A percentile compares a stretch with the other conserved stretches of the same genome.
Conservation (phyloP, 2,888 invertebrate genomes). For the Coelogynopora nodosa region DNA sequence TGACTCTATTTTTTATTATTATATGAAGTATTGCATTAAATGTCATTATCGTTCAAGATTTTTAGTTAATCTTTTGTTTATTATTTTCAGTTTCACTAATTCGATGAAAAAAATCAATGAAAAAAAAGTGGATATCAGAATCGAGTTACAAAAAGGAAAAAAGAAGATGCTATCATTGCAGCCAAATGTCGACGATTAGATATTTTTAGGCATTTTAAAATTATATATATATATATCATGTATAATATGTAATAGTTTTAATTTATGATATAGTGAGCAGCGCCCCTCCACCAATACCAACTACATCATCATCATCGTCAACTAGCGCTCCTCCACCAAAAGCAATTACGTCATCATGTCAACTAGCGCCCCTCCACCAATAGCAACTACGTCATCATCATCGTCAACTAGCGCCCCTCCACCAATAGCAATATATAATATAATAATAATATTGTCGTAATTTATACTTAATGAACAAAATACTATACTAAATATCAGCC, state of each 20-base stretch:
- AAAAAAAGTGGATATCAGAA: background rate
- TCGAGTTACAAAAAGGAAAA: background rate
- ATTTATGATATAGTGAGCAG: background rate
- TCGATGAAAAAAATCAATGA: background rate
- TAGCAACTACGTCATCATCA: background rate
- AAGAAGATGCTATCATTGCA: background rate
- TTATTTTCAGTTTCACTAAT: background rate
- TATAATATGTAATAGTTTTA: background rate
- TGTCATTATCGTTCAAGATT: background rate
- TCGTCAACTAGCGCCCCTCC: background rate
- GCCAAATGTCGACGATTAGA: background rate
- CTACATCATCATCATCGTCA: background rate
- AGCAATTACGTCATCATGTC: background rate
- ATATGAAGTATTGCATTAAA: background rate
- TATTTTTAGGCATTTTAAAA: background rate
- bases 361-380: background rate
- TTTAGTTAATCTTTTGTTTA: background rate
- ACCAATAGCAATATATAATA: background rate
- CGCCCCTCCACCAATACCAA: background rate
- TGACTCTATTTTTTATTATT: background rate
- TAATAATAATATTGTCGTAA: no score
- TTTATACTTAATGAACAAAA: no score
- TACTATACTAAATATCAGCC: no score
- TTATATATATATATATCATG: background rate
- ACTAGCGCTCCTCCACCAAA: background rate